Conservation (phyloP, 2,888 invertebrate species). For the Metacarcinus magister region DNA sequence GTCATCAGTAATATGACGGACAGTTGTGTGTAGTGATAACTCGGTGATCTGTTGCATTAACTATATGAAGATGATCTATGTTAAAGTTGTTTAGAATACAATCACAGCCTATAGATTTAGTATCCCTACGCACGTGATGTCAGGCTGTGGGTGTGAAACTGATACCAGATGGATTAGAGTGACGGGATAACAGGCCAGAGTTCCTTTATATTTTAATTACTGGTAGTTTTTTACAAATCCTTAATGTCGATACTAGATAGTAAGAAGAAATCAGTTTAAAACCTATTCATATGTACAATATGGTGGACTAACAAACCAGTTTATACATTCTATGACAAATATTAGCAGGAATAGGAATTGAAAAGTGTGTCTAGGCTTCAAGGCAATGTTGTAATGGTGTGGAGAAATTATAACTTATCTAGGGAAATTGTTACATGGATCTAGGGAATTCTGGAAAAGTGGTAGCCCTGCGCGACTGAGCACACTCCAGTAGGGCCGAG, state of each 20-base stretch:
- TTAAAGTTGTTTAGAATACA: no score
- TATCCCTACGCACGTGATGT: no score
- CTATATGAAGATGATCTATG: no score
- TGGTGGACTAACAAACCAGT: background rate
- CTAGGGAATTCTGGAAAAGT: background rate
- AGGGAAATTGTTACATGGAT: background rate
- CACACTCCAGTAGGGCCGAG: background rate
- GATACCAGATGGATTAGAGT: background rate
- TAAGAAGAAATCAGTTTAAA: background rate
- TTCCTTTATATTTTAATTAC: background rate
- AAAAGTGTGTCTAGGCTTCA: background rate
- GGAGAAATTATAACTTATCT: background rate
- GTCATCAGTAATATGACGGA: no score
- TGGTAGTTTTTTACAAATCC: background rate
- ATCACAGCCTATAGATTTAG: no score
- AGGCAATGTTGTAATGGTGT: background rate
- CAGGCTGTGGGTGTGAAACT: background rate
- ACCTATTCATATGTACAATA: background rate
- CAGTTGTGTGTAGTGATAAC: no score
- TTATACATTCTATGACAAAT: background rate
- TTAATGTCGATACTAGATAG: background rate
- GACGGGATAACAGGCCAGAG: background rate
- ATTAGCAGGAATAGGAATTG: background rate
- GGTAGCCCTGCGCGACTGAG: background rate
- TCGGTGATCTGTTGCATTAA: no score